Base-by-base conservation (phyloP, 2,888 invertebrate species). In the Eucriotettix oculatus region DNA sequence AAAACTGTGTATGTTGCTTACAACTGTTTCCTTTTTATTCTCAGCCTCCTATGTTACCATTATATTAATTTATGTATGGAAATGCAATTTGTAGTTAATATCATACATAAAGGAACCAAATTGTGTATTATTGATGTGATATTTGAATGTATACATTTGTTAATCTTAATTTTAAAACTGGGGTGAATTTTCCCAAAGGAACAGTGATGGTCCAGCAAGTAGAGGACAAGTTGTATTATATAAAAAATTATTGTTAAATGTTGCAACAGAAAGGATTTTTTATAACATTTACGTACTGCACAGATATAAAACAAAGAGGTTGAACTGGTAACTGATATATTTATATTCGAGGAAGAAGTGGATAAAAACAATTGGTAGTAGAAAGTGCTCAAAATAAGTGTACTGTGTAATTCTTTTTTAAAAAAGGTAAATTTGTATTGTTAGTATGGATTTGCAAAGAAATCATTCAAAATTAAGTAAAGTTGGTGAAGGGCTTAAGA, bases 191-290 rank as follows among this genome's bases (percentile, higher is more conserved):
- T 60, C 52, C 53, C 56, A 56, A 52, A 42, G 56, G 60, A 56
- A 52, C 56, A 56, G 56, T 56, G 17, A 60, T 56, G 17, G 60
- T 56, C 56, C 56, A 52, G 56, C 56, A 56, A 42, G 52, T 56
- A 56, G 56, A 56, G 17, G 56, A 60, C 52, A 60, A 56, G 58
- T 52, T 60, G 60, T 60, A 56, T 60, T 54, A 54, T 17, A 17
- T 17, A 54, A 56, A 52, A 60, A 48, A 60, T 43, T 55, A 42
- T 60, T 60, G 60, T 60, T 60, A 60, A 55, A 56, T 60, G 60
- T 60, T 60, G 60, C 57, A n/a, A 44, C 60, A 57, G 57, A 60
- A 56, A 60, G 60, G 57, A 54, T 54, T 60, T 60, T 60, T 60
- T 60, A 60, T 60, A 60, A 60, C 29, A 43, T 52, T 54, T 54